Base-by-base conservation (phyloP, 2,113 vertebrate species). In the Amblyornis subalaris region DNA sequence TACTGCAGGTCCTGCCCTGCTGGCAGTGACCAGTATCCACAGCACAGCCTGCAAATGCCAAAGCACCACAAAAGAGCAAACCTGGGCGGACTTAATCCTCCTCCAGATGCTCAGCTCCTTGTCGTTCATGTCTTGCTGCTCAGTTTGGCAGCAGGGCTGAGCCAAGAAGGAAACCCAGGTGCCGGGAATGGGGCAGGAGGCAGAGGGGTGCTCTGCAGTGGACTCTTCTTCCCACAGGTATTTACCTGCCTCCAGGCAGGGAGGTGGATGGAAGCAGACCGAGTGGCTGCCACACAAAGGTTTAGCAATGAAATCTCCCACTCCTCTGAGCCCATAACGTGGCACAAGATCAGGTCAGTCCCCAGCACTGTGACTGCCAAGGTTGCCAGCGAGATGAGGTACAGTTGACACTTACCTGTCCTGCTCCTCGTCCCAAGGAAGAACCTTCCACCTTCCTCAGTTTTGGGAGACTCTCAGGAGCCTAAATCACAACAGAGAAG, bases 51-150 rank as follows among this genome's bases (percentile, higher is more conserved):
- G 45, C 61, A 79, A 94, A 88, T 70, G 67, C 75, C 82, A 88
- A 75, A 91, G 62, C n/a, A 89, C 25, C 53, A 61, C 1, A 1
- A 75, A 94, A 89, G 71, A 78, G 73, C 87, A 93, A 89, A 87
- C 57, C 54, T 44, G 53, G 55, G 44, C 0, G 0, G 31, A n/a
- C 3, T 89, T 87, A 91, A 84, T 91, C 73, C 81, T 75, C 69
- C 77, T 89, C 26, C 92, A 94, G 69, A 73, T 85, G 48, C 66
- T 88, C 50, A 9, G 40, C 19, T 81, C 42, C 22, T 67, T 51
- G n/a, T 53, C 0, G 0, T 16, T 70, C 55, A 50, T 58, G 16
- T 42, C 44, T 44, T 9, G 18, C 35, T 85, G 71, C 45, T 88
- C 62, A 62, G 40, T 65, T 86, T 75, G 51, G 47, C 60, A 71